Evolutionary conservation across 2,797 vertebrate species (phyloP).

Genomic region (Phoxinus dragarum): DNA sequence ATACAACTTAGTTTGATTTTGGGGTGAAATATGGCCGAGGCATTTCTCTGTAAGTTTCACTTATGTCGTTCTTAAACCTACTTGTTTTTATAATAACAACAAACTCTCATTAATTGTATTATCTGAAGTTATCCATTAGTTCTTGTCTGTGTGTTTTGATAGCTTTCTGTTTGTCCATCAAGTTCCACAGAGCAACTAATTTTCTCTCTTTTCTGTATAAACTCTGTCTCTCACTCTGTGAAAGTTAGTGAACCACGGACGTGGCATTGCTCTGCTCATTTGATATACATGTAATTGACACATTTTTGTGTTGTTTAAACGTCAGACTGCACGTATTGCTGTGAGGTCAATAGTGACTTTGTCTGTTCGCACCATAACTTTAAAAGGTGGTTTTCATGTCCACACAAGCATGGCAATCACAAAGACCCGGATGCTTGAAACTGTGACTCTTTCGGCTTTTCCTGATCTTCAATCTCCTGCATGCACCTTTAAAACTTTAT

Average conservation of each 20-base stretch:
- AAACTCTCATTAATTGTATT: conserved; percentile 28
- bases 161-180: conserved; percentile 60
- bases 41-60: neutral
- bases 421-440: conserved; percentile 59
- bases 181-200: conserved; percentile 74
- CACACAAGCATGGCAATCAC: conserved; percentile 79
- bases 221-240: conserved; percentile 75
- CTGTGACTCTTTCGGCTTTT: conserved; percentile 57
- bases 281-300: neutral
- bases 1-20: neutral
- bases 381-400: conserved; percentile 75
- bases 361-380: conserved; percentile 71
- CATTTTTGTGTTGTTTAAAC: neutral
- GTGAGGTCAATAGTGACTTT: conserved; percentile 76
- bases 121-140: conserved; percentile 72
- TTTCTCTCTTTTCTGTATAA: conserved; percentile 41
- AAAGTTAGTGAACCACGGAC: conserved; percentile 85
- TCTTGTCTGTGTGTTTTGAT: conserved; percentile 73
- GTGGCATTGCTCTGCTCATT: conserved; percentile 63
- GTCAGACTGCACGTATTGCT: conserved; percentile 66
- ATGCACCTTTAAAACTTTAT: conserved; percentile 62
- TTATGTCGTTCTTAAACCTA: neutral
- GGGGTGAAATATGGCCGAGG: neutral
- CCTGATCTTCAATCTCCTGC: conserved; percentile 79
- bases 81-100: conserved; percentile 5